Evolutionary conservation across 2,888 invertebrate genomes (phyloP), one percentile per base, ranked within the genome.

Genomic region (Adelphocoris suturalis): DNA sequence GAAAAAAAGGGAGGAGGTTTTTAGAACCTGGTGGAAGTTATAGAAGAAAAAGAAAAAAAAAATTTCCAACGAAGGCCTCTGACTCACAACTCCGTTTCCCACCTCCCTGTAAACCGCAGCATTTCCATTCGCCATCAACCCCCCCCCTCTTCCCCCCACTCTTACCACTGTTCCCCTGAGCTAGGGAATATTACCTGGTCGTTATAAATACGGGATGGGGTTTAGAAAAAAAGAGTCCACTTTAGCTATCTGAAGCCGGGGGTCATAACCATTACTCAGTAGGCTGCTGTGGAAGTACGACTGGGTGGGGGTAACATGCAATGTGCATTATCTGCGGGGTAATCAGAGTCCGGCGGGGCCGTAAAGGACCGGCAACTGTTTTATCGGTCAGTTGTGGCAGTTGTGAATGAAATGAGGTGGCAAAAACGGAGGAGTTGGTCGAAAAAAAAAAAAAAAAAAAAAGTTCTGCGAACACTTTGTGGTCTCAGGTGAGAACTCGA

Each of bases 251-350:
- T 23, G 52, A 46, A 48, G 82, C 52, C 78, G 46, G 55, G 37
- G 47, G 82, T 82, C 82, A 82, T 82, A 82, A 82, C 52, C 82
- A 52, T 82, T 82, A 82, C 52, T 82, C 82, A 82, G 52, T n/a
- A 13, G 52, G 16, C n/a, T n/a, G 68, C 68, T 68, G 68, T 11
- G 52, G 82, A 16, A 52, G 48, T 16, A 52, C 23, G 16, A 82
- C 78, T 46, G 19, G 37, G 82, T 47, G 82, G 82, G 27, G n/a
- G 82, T 68, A 23, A 68, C 68, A 68, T 82, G 82, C 82, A 82
- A 52, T 82, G 48, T 82, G 82, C 82, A 82, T 82, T 82, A 68
- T 68, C 68, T 68, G 68, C 68, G 11, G 11, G n/a, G 68, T 68
- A 68, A 68, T 68, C 68, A 68, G 68, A 68, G 68, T 68, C 68